A percentile compares a stretch with the other conserved stretches of the same genome.
phyloP scores from a whole-genome alignment of 2,797 vertebrate genomes.

The Sebastiscus albofasciatus region DNA sequence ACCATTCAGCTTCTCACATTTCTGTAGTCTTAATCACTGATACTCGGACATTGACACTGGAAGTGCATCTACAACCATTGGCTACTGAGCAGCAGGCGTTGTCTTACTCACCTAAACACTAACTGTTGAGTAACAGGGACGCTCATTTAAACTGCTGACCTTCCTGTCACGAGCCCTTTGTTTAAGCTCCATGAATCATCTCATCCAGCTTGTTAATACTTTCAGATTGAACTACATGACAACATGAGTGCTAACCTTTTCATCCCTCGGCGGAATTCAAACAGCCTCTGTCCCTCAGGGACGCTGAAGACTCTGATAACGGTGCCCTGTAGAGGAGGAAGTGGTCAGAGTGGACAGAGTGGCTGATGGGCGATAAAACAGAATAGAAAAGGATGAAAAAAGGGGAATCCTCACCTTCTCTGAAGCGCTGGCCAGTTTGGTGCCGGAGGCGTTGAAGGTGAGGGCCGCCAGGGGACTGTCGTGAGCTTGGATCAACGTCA shows the following conservation, averaged over 20 bases:
- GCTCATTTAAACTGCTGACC: constrained; percentile 3
- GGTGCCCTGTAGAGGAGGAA: constrained; percentile 84
- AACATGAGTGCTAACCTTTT: constrained; percentile 85
- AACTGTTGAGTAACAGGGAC: constrained; percentile 2
- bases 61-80: background rate
- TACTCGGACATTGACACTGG: background rate
- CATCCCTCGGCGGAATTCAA: constrained; percentile 95
- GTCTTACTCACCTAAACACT: constrained; percentile 8
- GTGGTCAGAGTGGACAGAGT: constrained; percentile 11
- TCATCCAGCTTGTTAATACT: background rate
- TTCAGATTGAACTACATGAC: background rate
- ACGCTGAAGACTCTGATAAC: constrained; percentile 94
- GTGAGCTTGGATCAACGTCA: constrained; percentile 90
- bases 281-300: constrained; percentile 92
- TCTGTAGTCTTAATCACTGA: constrained; percentile 3
- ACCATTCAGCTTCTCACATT: background rate
- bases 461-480: constrained; percentile 92
- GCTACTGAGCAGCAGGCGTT: background rate
- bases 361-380: background rate
- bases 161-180: background rate
- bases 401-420: constrained; percentile 83
- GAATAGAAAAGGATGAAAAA: background rate
- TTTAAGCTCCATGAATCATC: background rate
- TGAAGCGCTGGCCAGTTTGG: constrained; percentile 92
- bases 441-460: constrained; percentile 88